Evolutionary conservation across 1,140 invertebrate species (phyloP).

Genomic region (Leptestheria dahalacensis): DNA sequence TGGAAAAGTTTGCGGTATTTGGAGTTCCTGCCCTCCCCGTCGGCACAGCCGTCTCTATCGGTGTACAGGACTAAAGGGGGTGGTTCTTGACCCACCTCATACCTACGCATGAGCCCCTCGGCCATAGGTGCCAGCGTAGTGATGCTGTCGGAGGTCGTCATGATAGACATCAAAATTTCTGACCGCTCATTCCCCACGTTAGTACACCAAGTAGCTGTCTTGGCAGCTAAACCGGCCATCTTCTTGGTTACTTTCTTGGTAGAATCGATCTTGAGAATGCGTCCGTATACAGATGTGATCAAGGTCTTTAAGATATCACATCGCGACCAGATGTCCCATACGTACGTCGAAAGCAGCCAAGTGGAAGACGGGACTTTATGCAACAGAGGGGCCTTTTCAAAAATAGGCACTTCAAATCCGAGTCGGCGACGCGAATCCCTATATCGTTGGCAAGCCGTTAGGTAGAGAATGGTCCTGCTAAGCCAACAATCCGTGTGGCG

Average conservation of each 20-base stretch:
- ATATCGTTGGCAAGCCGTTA: neutral
- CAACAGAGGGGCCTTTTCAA: neutral
- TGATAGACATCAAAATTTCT: neutral
- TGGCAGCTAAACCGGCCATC: neutral
- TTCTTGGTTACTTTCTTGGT: constrained; percentile 13
- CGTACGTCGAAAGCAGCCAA: constrained; percentile 3
- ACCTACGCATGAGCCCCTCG: constrained; percentile 1
- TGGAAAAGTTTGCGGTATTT: constrained; percentile 4
- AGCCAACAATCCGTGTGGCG: constrained; percentile 1
- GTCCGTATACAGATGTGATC: constrained; percentile 3
- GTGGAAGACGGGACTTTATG: neutral
- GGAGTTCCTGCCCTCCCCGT: neutral
- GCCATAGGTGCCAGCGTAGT: neutral
- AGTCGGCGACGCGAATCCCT: neutral
- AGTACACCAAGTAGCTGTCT: constrained; percentile 6
- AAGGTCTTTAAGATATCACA: neutral
- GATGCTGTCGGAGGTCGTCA: constrained; percentile 6
- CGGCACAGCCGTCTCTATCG: constrained; percentile 11
- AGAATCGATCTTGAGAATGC: constrained; percentile 9
- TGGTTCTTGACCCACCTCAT: neutral
- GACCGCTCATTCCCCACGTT: constrained; percentile 11
- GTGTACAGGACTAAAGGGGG: constrained; percentile 6
- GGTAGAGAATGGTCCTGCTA: neutral
- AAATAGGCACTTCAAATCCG: neutral
- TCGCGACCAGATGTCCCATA: constrained; percentile 6